phyloP scores from a whole-genome alignment of 2,888 invertebrate species.

The Pimpla rufipes region DNA sequence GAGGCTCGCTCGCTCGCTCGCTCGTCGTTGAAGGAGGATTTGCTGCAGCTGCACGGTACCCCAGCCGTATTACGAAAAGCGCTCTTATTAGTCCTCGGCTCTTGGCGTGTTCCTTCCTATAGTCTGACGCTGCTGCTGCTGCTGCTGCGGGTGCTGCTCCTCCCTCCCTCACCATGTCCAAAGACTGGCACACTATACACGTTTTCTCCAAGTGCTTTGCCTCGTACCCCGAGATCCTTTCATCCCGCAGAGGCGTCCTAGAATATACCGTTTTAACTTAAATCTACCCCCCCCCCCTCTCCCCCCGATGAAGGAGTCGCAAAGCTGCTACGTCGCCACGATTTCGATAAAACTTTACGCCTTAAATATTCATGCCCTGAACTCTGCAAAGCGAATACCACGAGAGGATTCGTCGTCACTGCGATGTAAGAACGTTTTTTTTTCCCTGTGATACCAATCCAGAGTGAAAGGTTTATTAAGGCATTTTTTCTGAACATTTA shows the following conservation, averaged over 20 bases:
- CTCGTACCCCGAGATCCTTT: constrained; percentile 12
- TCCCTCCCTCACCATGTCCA: neutral
- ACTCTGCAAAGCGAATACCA: constrained; percentile 44
- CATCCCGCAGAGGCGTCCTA: neutral
- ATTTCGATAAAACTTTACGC: constrained; percentile 61
- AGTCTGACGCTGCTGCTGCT: constrained; percentile 4
- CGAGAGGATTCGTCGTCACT: constrained; percentile 50
- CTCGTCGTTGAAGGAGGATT: constrained; percentile 33
- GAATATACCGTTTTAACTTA: constrained; percentile 11
- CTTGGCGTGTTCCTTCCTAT: neutral
- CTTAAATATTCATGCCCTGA: constrained; percentile 60
- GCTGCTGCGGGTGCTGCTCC: too few species aligned
- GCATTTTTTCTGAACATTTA: too few species aligned
- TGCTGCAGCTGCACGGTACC: constrained; percentile 16
- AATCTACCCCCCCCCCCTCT: too few species aligned
- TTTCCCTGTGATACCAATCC: constrained; percentile 6
- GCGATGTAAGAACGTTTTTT: constrained; percentile 4
- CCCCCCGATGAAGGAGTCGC: constrained; percentile 17
- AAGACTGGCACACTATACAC: constrained; percentile 1
- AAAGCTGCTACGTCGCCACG: constrained; percentile 39
- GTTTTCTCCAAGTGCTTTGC: constrained; percentile 7
- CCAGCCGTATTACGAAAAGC: constrained; percentile 21
- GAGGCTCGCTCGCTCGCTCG: constrained; percentile 20
- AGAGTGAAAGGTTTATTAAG: neutral
- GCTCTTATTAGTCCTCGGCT: constrained; percentile 44